Conservation (phyloP, 2,797 vertebrate genomes). For the Carcharodon carcharias region DNA sequence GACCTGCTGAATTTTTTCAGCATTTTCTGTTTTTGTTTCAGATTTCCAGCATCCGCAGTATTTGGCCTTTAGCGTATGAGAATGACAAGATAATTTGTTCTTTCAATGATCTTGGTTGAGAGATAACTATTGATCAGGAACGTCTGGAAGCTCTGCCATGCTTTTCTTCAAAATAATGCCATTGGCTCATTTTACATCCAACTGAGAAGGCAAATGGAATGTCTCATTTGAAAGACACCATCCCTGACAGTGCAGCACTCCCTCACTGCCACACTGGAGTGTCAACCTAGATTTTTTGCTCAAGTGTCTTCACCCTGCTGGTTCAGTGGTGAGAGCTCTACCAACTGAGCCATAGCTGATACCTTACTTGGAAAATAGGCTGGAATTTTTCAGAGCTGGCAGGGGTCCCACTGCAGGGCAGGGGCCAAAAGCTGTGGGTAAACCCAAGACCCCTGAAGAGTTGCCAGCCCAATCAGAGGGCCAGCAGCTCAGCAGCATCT, state of each 20-base stretch:
- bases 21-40: no score
- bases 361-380: not conserved
- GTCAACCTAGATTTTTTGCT: not conserved
- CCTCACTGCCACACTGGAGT: not conserved
- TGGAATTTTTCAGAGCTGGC: no score
- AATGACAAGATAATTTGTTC: not conserved
- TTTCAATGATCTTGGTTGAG: not conserved
- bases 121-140: no score
- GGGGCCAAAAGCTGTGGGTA: no score
- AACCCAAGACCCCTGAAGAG: not conserved
- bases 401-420: no score
- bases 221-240: no score
- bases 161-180: not conserved
- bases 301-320: not conserved
- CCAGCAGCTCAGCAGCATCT: no score
- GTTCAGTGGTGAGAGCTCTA: not conserved
- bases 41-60: no score
- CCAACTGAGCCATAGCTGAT: not conserved
- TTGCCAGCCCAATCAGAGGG: not conserved
- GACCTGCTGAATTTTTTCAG: no score
- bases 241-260: not conserved
- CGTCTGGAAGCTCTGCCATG: not conserved
- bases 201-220: no score
- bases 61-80: no score
- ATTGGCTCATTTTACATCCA: not conserved